Percentiles rank a stretch among this genome's conserved stretches.
Evolutionary conservation across 1,140 invertebrate species (phyloP).

Genomic region (Arctopsyche grandis): DNA sequence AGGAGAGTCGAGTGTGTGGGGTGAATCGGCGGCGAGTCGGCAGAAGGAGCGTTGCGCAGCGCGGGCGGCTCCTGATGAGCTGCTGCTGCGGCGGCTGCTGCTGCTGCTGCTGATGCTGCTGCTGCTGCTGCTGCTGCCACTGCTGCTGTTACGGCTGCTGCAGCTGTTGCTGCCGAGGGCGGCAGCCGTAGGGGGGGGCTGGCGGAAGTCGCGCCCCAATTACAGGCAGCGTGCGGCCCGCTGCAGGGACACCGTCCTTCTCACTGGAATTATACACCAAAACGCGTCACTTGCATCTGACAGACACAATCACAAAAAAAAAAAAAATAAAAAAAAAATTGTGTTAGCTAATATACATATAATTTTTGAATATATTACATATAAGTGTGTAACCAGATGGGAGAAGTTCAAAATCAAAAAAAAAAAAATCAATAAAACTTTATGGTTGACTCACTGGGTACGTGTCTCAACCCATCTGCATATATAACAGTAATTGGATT

Average conservation of each 20-base stretch:
- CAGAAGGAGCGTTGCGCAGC: constrained; percentile 57
- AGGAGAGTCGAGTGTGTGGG: constrained; percentile 26
- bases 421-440: no score
- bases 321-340: constrained; percentile 5
- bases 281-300: not conserved
- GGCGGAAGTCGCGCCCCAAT: not conserved
- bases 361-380: no score
- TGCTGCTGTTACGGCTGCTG: constrained; percentile 19
- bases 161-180: not conserved
- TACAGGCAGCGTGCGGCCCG: constrained; percentile 24
- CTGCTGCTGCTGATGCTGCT: constrained; percentile 48
- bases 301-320: not conserved
- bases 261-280: not conserved
- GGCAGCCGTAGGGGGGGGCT: not conserved
- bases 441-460: no score
- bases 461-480: no score
- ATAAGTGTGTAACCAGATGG: no score
- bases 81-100: constrained; percentile 59
- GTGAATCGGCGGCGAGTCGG: constrained; percentile 32
- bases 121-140: not conserved
- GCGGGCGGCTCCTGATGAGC: constrained; percentile 56
- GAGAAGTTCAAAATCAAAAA: no score
- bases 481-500: no score
- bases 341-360: no score
- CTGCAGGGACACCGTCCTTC: constrained; percentile 38